Evolutionary conservation across 1,140 invertebrate species (phyloP).

Genomic region (Oedothorax gibbosus): DNA sequence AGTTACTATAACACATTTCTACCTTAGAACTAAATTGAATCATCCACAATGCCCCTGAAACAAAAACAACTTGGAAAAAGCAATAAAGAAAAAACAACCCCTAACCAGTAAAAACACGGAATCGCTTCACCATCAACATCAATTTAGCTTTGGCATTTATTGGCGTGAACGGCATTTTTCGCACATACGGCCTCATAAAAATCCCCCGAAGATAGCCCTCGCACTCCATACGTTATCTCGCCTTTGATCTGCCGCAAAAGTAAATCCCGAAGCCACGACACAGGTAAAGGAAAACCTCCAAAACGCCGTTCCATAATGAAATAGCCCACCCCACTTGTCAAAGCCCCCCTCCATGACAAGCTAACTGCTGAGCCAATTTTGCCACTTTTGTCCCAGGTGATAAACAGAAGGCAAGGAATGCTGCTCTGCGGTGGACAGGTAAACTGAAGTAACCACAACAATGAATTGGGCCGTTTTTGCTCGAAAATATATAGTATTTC

Average conservation of each 20-base stretch:
- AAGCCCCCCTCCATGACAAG: constrained; percentile 6
- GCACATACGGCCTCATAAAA: constrained; percentile 30
- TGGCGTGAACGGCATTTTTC: constrained; percentile 16
- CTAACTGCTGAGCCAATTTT: constrained; percentile 33
- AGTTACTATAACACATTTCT: no score
- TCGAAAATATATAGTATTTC: no score
- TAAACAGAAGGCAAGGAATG: constrained; percentile 23
- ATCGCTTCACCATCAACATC: background rate
- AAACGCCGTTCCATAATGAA: constrained; percentile 10
- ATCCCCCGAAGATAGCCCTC: constrained; percentile 9
- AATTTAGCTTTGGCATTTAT: constrained; percentile 26
- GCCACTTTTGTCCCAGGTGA: constrained; percentile 45
- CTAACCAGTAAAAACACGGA: constrained; percentile 13
- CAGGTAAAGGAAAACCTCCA: constrained; percentile 5
- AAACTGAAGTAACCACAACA: no score
- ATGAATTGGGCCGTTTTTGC: no score
- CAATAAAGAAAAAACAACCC: background rate
- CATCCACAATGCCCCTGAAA: background rate
- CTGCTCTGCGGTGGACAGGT: background rate
- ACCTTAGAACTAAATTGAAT: background rate
- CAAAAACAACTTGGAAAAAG: background rate
- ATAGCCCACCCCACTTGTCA: constrained; percentile 12
- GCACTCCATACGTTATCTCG: constrained; percentile 36
- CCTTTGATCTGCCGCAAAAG: background rate
- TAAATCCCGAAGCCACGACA: constrained; percentile 12